These are phyloP conservation scores for Orientallactaga sibirica DNA, from an alignment of 2,797 vertebrate genomes.

Conservation along the genomic window DNA sequence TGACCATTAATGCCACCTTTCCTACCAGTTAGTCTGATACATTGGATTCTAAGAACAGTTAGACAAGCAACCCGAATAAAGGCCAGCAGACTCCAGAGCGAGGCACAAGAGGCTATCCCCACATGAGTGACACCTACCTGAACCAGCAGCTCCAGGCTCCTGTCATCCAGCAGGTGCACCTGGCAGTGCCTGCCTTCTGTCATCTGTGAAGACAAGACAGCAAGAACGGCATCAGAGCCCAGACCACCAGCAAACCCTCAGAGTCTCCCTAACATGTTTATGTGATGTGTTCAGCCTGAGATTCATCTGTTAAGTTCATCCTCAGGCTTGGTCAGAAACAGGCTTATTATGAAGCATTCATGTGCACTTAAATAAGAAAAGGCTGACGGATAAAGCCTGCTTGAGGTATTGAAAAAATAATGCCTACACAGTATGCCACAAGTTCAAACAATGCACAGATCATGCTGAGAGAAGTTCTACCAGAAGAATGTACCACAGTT, in stretches of 20 bases:
- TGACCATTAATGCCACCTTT: not conserved
- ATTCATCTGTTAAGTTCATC: not conserved
- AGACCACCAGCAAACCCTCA: not conserved
- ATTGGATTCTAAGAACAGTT: not conserved
- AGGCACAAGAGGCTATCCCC: accelerated
- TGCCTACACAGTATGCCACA: accelerated
- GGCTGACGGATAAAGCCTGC: not conserved
- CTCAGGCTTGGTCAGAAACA: not conserved
- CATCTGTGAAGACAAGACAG: conserved; percentile 91
- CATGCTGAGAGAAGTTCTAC: not conserved
- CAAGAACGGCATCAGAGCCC: not conserved
- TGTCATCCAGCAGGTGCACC: conserved; percentile 96
- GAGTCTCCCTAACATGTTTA: accelerated
- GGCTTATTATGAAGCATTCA: not conserved
- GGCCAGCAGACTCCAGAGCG: not conserved
- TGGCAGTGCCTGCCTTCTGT: conserved; percentile 97
- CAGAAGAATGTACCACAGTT: not conserved
- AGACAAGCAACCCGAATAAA: not conserved
- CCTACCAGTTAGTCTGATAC: not conserved
- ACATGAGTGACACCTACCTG: conserved; percentile 90
- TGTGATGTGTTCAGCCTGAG: not conserved
- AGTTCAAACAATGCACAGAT: not conserved
- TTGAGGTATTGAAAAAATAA: conserved; percentile 17
- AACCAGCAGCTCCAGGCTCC: conserved; percentile 97
- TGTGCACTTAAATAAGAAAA: conserved; percentile 34